phyloP scores from a whole-genome alignment of 2,797 vertebrate species.

The Staurois parvus region DNA sequence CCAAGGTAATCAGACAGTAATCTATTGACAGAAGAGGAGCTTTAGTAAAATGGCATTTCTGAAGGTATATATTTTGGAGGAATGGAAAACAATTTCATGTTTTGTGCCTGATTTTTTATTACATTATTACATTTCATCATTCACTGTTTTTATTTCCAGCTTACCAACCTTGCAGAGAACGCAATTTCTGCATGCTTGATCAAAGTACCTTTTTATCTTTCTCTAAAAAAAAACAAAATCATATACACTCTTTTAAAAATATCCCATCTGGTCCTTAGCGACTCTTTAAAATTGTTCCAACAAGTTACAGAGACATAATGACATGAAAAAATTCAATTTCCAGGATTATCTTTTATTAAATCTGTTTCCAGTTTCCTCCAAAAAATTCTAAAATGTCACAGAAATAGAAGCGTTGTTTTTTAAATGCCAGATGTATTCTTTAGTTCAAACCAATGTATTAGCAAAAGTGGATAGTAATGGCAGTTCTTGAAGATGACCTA shows the following conservation, averaged over 20 bases:
- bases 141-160: conserved; percentile 7
- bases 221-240: conserved; percentile 9
- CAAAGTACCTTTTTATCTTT: conserved; percentile 23
- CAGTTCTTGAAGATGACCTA: neutral
- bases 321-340: neutral
- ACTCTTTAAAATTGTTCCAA: neutral
- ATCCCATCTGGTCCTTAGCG: conserved; percentile 23
- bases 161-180: neutral
- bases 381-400: neutral
- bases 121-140: neutral
- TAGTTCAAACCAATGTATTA: neutral
- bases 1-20: neutral
- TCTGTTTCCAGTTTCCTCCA: neutral
- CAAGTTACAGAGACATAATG: neutral
- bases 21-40: neutral
- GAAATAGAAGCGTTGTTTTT: neutral
- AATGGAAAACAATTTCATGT: neutral
- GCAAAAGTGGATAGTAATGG: neutral
- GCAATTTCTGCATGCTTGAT: conserved; percentile 14
- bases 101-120: neutral
- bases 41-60: neutral
- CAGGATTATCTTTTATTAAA: neutral
- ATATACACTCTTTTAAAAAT: conserved; percentile 10
- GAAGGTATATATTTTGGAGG: neutral
- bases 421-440: neutral